Conservation (phyloP, 2,888 invertebrate species). For the Diachrysia chrysitis region DNA sequence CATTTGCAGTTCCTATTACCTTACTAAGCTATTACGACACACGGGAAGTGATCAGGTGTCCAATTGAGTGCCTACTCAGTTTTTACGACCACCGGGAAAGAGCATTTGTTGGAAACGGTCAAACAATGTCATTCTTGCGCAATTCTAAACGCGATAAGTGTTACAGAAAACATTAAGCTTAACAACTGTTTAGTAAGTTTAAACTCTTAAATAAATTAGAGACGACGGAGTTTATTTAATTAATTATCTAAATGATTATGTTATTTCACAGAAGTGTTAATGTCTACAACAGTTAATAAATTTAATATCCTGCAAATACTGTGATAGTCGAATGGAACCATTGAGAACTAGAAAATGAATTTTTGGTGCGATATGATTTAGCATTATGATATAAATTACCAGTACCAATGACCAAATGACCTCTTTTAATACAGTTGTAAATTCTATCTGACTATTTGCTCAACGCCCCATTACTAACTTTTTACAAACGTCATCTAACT, state of each 20-base stretch:
- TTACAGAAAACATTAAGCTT: conserved; percentile 6
- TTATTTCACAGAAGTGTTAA: no score
- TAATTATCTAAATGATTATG: no score
- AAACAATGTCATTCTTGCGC: conserved; percentile 27
- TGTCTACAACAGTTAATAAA: no score
- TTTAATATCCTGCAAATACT: no score
- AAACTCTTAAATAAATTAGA: background rate
- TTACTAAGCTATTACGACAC: conserved; percentile 30
- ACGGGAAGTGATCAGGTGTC: conserved; percentile 30
- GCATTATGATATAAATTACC: background rate
- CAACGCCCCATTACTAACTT: background rate
- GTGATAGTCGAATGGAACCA: no score
- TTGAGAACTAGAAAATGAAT: no score
- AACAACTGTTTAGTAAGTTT: background rate
- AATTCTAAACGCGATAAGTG: conserved; percentile 23
- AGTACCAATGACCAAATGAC: background rate
- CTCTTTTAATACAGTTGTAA: background rate
- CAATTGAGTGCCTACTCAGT: conserved; percentile 21
- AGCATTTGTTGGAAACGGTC: conserved; percentile 14
- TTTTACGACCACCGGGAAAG: conserved; percentile 38
- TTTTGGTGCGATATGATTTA: background rate
- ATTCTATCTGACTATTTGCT: background rate
- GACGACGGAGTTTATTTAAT: no score
- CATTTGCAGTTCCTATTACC: background rate
- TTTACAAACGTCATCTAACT: background rate